These are phyloP conservation scores for Ptilonorhynchus violaceus DNA, from an alignment of 2,113 vertebrate genomes.

Conservation along the genomic window DNA sequence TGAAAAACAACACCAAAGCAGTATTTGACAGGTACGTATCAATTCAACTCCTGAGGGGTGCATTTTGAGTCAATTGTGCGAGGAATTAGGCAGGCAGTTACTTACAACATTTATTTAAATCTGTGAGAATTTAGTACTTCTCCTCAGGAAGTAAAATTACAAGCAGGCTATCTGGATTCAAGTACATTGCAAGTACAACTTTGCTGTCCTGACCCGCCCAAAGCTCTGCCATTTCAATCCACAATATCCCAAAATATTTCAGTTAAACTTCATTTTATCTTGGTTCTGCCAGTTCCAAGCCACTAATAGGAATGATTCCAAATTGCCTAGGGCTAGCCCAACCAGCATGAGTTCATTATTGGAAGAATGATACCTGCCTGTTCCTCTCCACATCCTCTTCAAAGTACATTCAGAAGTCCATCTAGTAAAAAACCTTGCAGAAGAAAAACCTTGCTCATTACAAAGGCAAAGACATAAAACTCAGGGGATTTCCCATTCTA, in stretches of 20 bases:
- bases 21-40: slow-evolving; percentile 7
- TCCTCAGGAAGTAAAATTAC: background rate
- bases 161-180: background rate
- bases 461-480: background rate
- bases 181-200: background rate
- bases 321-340: background rate
- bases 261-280: background rate
- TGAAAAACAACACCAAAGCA: background rate
- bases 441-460: background rate
- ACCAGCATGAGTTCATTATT: background rate
- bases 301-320: background rate
- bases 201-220: background rate
- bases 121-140: background rate
- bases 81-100: slow-evolving; percentile 11
- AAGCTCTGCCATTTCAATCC: background rate
- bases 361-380: background rate
- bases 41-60: background rate
- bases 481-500: background rate
- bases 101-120: slow-evolving; percentile 34
- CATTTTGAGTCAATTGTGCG: slow-evolving; percentile 8
- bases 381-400: background rate
- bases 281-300: background rate
- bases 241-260: background rate
- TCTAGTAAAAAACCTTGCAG: background rate
- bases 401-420: background rate